Percentiles rank a stretch among this genome's conserved stretches.
phyloP scores from a whole-genome alignment of 2,113 vertebrate species.

The Monarcha castaneiventris region DNA sequence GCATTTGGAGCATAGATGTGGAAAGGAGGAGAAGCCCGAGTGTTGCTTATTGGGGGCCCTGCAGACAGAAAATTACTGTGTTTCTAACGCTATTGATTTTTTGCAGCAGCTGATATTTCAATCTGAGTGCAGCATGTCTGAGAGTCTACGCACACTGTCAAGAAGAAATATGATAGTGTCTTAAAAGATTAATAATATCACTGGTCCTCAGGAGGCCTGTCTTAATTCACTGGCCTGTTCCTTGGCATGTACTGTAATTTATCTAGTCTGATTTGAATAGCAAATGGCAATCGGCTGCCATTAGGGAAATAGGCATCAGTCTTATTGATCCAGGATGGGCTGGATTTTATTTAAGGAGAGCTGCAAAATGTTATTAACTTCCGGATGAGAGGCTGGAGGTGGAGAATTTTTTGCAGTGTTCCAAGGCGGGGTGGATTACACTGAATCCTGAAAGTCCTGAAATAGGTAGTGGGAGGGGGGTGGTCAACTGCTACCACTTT shows the following conservation, averaged over 20 bases:
- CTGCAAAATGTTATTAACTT: conserved; percentile 83
- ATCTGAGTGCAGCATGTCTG: conserved; percentile 85
- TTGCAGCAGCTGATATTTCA: conserved; percentile 87
- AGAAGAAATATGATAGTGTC: conserved; percentile 90
- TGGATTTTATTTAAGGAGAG: conserved; percentile 85
- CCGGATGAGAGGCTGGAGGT: conserved; percentile 69
- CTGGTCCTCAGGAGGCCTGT: conserved; percentile 86
- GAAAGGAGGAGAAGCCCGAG: conserved; percentile 51
- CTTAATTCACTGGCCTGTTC: conserved; percentile 90
- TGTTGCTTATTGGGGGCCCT: conserved; percentile 71
- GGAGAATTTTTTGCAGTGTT: conserved; percentile 50
- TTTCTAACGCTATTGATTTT: conserved; percentile 85
- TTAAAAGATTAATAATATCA: conserved; percentile 89
- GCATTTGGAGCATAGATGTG: conserved; percentile 39
- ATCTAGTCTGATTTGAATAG: conserved; percentile 90
- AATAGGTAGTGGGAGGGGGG: background rate
- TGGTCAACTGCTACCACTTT: background rate
- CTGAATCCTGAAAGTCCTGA: conserved; percentile 55
- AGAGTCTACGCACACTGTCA: conserved; percentile 83
- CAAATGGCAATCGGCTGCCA: conserved; percentile 88
- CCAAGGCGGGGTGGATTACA: background rate
- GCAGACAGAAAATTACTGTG: conserved; percentile 81
- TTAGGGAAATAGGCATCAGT: conserved; percentile 88
- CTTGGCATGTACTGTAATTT: conserved; percentile 89
- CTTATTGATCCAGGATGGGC: conserved; percentile 85